These are phyloP conservation scores for Ophthalmolycus amberensis DNA, from an alignment of 2,113 vertebrate genomes.

Conservation along the genomic window DNA sequence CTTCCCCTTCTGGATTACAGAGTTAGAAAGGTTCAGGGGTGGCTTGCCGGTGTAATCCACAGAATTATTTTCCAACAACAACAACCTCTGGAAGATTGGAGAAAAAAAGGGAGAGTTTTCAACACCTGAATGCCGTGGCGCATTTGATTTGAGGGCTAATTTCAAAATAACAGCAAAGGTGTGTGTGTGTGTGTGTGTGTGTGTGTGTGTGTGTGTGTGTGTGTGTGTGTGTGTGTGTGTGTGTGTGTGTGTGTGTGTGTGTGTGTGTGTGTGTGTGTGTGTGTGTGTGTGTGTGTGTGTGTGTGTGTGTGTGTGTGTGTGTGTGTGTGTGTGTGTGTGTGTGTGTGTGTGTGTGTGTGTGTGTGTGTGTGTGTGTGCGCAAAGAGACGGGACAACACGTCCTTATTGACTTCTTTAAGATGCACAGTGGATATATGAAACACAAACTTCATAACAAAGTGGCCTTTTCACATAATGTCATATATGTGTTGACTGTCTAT, in stretches of 20 bases:
- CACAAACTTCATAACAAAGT: not conserved
- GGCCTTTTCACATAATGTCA: not conserved
- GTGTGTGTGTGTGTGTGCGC: constrained; percentile 16
- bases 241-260: constrained; percentile 7
- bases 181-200: constrained; percentile 14
- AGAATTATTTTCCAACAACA: constrained; percentile 70
- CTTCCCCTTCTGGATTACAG: constrained; percentile 77
- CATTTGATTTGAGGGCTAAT: constrained; percentile 72
- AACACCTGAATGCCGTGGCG: constrained; percentile 71
- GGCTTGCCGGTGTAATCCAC: constrained; percentile 74
- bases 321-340: constrained; percentile 5
- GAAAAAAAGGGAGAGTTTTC: constrained; percentile 60
- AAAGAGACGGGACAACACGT: not conserved
- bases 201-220: not conserved
- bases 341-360: not conserved
- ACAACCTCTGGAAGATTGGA: constrained; percentile 63
- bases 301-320: constrained; percentile 14
- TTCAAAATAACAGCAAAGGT: constrained; percentile 74
- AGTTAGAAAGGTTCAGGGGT: constrained; percentile 68
- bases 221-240: constrained; percentile 20
- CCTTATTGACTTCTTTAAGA: not conserved
- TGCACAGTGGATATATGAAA: not conserved
- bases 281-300: not conserved
- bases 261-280: too few species aligned
- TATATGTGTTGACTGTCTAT: not conserved